Evolutionary conservation across 1,140 invertebrate genomes (phyloP).

Genomic region (Diploscapter pachys): DNA sequence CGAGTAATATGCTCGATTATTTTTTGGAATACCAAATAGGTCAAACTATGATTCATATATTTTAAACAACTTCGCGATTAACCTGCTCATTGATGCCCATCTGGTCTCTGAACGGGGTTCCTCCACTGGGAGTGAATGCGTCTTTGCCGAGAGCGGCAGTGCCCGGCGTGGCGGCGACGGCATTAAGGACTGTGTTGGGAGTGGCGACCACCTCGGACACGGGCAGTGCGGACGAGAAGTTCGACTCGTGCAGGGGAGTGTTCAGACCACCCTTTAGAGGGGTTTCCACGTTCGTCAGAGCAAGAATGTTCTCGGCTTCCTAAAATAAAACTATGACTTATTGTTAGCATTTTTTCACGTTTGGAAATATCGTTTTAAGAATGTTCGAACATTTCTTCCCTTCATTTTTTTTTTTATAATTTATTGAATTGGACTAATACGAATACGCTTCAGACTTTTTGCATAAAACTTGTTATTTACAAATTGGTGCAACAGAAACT

Average conservation of each 20-base stretch:
- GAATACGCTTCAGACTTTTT: no score
- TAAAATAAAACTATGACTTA: slow-evolving; percentile 63
- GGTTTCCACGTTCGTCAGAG: slow-evolving; percentile 91
- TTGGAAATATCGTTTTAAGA: no score
- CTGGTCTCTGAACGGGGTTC: slow-evolving; percentile 79
- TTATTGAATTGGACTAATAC: no score
- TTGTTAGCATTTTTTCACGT: no score
- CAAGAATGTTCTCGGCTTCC: slow-evolving; percentile 98
- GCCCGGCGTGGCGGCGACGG: slow-evolving; percentile 75
- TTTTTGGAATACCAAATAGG: no score
- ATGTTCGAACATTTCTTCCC: no score
- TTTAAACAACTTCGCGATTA: no score
- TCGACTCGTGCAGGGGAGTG: slow-evolving; percentile 81
- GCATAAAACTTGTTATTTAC: no score
- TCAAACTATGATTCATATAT: no score
- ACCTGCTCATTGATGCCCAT: slow-evolving; percentile 79
- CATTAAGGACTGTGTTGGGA: slow-evolving; percentile 88
- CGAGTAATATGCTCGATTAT: no score
- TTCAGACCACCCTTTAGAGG: slow-evolving; percentile 91
- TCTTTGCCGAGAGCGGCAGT: slow-evolving; percentile 42
- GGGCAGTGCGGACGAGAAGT: slow-evolving; percentile 80
- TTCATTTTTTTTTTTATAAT: no score
- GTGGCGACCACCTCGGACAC: slow-evolving; percentile 71
- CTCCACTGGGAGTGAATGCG: slow-evolving; percentile 29
- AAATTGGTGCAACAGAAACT: no score